phyloP scores from a whole-genome alignment of 2,113 vertebrate genomes.

The Brevimyrus niger region DNA sequence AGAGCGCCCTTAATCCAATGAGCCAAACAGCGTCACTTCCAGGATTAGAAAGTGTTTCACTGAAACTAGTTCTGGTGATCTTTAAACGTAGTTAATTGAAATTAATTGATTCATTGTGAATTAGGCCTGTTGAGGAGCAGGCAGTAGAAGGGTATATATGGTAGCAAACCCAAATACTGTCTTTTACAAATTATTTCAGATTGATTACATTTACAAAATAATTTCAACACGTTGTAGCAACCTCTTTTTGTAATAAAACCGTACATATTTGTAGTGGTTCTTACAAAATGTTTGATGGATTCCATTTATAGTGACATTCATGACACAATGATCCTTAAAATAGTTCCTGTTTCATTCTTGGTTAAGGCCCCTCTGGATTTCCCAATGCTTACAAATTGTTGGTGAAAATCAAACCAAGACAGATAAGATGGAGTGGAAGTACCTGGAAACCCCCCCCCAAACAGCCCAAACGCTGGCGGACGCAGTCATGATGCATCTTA shows the following conservation, averaged over 20 bases:
- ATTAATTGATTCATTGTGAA: not conserved
- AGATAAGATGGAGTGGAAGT: not conserved
- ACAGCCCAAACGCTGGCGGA: not conserved
- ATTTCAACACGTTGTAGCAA: not conserved
- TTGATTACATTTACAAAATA: not conserved
- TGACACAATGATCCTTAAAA: not conserved
- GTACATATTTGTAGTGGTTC: not conserved
- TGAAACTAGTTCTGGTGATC: not conserved
- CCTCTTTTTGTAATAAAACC: not conserved
- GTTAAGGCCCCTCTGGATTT: not conserved
- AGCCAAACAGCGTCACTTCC: not conserved
- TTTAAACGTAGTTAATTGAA: not conserved
- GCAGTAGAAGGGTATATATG: not conserved
- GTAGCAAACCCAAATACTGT: slow-evolving; percentile 7
- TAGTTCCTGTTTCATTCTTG: not conserved
- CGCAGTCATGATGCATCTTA: not conserved
- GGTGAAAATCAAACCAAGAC: not conserved
- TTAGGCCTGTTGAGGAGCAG: not conserved
- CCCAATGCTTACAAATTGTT: not conserved
- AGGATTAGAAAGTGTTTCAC: not conserved
- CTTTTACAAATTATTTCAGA: not conserved
- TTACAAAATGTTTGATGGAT: not conserved
- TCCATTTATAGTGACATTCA: not conserved
- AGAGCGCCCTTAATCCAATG: not conserved
- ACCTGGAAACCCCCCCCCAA: not conserved